Base-by-base conservation (phyloP, 2,797 vertebrate genomes). In the Myotis myotis region DNA sequence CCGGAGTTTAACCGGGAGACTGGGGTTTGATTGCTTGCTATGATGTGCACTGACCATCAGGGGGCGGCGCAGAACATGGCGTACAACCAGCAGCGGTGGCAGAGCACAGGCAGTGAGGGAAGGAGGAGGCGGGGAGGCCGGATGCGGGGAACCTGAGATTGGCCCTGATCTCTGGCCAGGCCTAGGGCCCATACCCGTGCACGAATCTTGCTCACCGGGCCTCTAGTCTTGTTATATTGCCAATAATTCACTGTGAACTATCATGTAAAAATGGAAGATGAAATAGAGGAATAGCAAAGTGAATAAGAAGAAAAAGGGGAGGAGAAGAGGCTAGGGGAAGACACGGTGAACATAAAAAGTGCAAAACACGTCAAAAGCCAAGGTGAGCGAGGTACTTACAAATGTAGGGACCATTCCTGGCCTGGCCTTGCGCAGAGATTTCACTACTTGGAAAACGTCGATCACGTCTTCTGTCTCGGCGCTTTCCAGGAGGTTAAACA, bases 401-500 rank as follows among this genome's bases (percentile, higher is more conserved):
- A 98, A 97, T 16, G 93, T 98, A 88, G 97, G 16, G 49, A 99
- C 44, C 98, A 99, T 98, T 93, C 98, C 98, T 55, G 98, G 97
- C 78, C 99, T 98, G 44, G 98, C 98, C 94, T 98, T 99, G 82
- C 99, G 99, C 44, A 99, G 98, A 79, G 98, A 97, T 98, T 99
- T 99, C 70, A 98, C 98, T 75, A 98, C 98, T 96, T 99, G 99
- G 97, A 99, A 99, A 96, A 99, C 98, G 93, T 99, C 99, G 75
- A 99, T 96, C 91, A 99, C 97, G 84, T 99, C 99, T 98, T 99
- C 99, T 1, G 95, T 98, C 88, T 99, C 98, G 36, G 99, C 99
- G 30, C 99, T 99, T 97, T 99, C 99, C 97, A 99, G 93, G 74
- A 99, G 97, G 93, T 99, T 99, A 98, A 99, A 98, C 97, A 99